Evolutionary conservation across 2,113 vertebrate species (phyloP).

Genomic region (Serilophus lunatus): DNA sequence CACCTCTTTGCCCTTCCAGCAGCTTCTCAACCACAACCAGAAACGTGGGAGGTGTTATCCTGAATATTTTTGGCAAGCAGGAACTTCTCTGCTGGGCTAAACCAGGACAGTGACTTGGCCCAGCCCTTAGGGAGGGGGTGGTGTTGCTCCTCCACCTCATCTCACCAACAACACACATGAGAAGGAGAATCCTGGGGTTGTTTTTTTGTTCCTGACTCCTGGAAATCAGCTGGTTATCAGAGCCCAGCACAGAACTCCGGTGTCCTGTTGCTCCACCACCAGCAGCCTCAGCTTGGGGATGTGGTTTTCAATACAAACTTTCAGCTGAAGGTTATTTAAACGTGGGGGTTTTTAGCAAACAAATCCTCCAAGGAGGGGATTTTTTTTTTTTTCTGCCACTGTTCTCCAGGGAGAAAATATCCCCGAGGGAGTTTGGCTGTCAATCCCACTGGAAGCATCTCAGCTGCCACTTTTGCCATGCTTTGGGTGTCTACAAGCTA

Average conservation of each 20-base stretch:
- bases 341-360: background rate
- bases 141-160: background rate
- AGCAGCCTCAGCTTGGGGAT: background rate
- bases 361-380: background rate
- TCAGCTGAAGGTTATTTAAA: background rate
- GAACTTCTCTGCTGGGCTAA: background rate
- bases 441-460: background rate
- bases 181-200: background rate
- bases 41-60: accelerated
- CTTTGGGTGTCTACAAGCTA: background rate
- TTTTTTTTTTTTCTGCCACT: background rate
- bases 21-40: background rate
- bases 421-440: background rate
- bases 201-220: accelerated
- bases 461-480: background rate
- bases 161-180: background rate
- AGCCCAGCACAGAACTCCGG: background rate
- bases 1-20: background rate
- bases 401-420: background rate
- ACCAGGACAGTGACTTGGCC: background rate
- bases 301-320: background rate
- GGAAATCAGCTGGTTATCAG: background rate
- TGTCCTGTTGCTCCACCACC: background rate
- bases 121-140: background rate
- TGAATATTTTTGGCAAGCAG: background rate